Percentiles rank a stretch among this genome's conserved stretches.
These are phyloP conservation scores for Choloepus hoffmanni DNA, from an alignment of 2,113 vertebrate genomes.

Conservation along the genomic window DNA sequence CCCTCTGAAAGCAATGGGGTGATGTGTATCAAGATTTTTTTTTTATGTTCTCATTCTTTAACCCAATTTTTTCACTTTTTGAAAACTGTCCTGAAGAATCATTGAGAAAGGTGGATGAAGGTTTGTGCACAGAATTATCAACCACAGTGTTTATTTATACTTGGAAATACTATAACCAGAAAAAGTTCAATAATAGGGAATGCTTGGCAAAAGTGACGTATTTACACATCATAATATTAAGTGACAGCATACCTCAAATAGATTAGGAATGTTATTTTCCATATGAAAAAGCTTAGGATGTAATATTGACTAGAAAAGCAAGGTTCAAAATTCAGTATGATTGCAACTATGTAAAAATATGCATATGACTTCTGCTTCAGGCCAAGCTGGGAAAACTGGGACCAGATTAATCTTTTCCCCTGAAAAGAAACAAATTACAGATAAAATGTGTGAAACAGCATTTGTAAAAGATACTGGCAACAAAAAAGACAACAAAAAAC, in stretches of 20 bases:
- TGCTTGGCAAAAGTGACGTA: background rate
- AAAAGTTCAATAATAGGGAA: background rate
- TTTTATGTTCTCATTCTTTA: background rate
- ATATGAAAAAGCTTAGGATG: slow-evolving; percentile 21
- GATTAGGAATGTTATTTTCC: background rate
- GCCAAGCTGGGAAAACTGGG: background rate
- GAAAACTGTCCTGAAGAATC: slow-evolving; percentile 45
- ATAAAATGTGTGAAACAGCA: background rate
- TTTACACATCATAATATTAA: slow-evolving; percentile 8
- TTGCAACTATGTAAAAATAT: background rate
- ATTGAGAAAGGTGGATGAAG: background rate
- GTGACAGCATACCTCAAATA: background rate
- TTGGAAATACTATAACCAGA: slow-evolving; percentile 24
- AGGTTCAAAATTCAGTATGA: background rate
- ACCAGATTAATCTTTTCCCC: slow-evolving; percentile 12
- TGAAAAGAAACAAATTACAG: background rate
- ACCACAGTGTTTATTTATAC: slow-evolving; percentile 57
- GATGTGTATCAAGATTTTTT: background rate
- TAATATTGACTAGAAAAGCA: slow-evolving; percentile 7
- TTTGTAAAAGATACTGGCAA: background rate
- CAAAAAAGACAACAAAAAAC: no score
- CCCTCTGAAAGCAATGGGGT: background rate
- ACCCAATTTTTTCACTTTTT: background rate
- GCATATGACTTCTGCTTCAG: background rate
- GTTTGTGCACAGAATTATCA: background rate